Base-by-base conservation (phyloP, 2,113 vertebrate genomes). In the Chlorocebus sabaeus region DNA sequence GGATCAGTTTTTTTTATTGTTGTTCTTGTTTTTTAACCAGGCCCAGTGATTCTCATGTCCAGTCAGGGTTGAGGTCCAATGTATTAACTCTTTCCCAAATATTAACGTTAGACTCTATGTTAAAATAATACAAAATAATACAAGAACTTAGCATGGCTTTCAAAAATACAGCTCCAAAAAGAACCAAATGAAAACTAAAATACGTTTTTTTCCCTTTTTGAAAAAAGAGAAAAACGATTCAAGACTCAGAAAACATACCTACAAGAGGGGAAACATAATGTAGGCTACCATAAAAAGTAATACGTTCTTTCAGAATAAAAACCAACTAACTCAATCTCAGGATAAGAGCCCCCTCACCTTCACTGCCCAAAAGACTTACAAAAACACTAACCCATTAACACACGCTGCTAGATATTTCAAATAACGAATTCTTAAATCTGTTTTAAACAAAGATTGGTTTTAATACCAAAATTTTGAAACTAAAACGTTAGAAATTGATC, bases 361-460 rank as follows among this genome's bases (percentile, higher is more conserved):
- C 80, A 95, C 1, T 52, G 52, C 13, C 43, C 70, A 79, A 83
- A 95, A 95, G 48, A 45, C 50, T 89, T 87, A 73, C 7, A 95
- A 84, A 23, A 93, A 5, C 2, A 91, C 38, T 55, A 86, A 95
- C 70, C 64, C 67, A 88, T 82, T 76, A 86, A 81, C 8, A 57
- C 30, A 85, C 30, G 23, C 4, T 10, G 6, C 20, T 87, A 59
- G 75, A 32, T 40, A 81, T 75, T 93, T 59, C 73, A 81, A 89
- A 50, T 30, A 78, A 83, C 55, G 45, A 55, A 55, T 93, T 88
- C 81, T 90, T 91, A 88, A 84, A 96, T n/a, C 52, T 32, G 72
- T 40, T 89, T 96, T 92, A 96, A 92, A 96, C 23, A 73, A 94
- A 55, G 45, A 93, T 20, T 96, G 4, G 25, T n/a, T 93, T 40